Percentiles rank a stretch among this genome's conserved stretches.
Conservation (phyloP, 2,113 vertebrate genomes). For the Calypte anna region DNA sequence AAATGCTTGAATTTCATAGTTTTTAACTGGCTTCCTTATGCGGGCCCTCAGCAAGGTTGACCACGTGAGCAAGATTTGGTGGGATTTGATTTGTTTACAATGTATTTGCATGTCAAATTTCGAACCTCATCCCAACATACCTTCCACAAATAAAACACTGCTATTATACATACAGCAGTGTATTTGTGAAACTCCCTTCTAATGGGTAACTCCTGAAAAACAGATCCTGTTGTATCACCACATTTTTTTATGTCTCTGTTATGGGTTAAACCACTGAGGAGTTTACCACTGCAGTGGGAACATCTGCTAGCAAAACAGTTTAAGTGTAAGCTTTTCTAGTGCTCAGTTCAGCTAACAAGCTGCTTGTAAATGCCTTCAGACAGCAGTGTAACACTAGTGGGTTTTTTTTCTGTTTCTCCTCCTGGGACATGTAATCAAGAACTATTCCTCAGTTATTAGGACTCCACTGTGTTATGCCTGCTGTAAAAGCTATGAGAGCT, state of each 20-base stretch:
- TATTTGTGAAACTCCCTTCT: constrained; percentile 7
- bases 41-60: not conserved
- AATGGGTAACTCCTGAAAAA: not conserved
- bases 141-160: not conserved
- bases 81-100: not conserved
- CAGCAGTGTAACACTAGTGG: not conserved
- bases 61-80: not conserved
- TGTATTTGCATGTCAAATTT: not conserved
- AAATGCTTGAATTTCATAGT: not conserved
- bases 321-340: constrained; percentile 46
- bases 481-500: constrained; percentile 16
- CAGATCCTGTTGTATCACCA: not conserved
- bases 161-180: not conserved
- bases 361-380: constrained; percentile 66
- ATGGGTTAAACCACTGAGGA: constrained; percentile 31
- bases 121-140: not conserved
- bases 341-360: constrained; percentile 70
- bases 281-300: constrained; percentile 40
- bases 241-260: not conserved
- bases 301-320: constrained; percentile 68
- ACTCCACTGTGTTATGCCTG: constrained; percentile 35
- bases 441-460: constrained; percentile 63
- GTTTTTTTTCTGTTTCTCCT: constrained; percentile 15
- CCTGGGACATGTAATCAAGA: constrained; percentile 50
- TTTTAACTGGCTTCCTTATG: not conserved